phyloP scores from a whole-genome alignment of 1,140 invertebrate genomes.

The Mesaphorura yosii region DNA sequence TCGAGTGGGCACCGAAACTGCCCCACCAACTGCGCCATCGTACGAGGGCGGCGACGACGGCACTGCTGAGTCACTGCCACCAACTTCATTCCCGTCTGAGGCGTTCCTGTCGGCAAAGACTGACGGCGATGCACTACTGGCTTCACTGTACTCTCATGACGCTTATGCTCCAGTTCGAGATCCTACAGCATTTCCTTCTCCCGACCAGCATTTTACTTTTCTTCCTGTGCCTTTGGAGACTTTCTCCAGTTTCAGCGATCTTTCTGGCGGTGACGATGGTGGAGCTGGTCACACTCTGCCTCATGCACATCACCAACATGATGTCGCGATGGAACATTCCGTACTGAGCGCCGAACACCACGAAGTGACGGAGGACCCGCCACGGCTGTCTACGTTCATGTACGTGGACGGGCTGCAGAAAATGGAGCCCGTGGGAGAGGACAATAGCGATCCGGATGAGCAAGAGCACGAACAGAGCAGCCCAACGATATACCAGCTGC shows the following conservation, averaged over 20 bases:
- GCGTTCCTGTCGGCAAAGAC: neutral
- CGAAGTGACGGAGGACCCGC: slow-evolving; percentile 14
- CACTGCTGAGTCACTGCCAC: neutral
- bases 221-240: slow-evolving; percentile 32
- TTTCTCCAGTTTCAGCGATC: slow-evolving; percentile 29
- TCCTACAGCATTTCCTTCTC: slow-evolving; percentile 27
- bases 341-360: slow-evolving; percentile 12
- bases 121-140: slow-evolving; percentile 20
- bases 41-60: neutral
- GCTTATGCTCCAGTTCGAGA: slow-evolving; percentile 22
- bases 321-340: slow-evolving; percentile 28
- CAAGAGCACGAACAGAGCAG: slow-evolving; percentile 2
- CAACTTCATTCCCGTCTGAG: neutral
- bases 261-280: slow-evolving; percentile 16
- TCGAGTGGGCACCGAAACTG: neutral
- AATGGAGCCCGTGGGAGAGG: neutral
- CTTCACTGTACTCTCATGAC: slow-evolving; percentile 24
- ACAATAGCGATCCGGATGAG: neutral
- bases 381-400: slow-evolving; percentile 27
- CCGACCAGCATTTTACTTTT: slow-evolving; percentile 26
- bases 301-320: slow-evolving; percentile 27
- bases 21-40: neutral
- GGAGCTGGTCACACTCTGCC: slow-evolving; percentile 25
- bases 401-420: slow-evolving; percentile 18
- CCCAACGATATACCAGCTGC: neutral